These are phyloP conservation scores for Cyprinus carpio DNA, from an alignment of 2,113 vertebrate species.

Conservation along the genomic window DNA sequence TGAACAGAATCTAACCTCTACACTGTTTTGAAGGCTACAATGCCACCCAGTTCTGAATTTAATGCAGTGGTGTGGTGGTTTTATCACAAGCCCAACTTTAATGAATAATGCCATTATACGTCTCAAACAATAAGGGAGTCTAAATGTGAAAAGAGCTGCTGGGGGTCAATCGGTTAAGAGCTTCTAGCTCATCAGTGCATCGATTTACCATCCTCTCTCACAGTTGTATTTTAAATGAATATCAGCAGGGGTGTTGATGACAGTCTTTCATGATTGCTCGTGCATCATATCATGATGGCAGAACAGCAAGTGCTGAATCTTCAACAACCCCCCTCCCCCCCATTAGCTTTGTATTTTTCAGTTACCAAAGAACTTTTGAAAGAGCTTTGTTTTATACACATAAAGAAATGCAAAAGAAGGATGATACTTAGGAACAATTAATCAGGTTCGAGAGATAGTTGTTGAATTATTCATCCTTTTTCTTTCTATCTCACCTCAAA, in stretches of 20 bases:
- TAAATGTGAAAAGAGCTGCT: conserved; percentile 38
- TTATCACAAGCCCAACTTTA: conserved; percentile 31
- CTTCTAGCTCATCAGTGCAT: conserved; percentile 20
- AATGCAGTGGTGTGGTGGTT: not conserved
- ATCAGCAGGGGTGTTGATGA: conserved; percentile 17
- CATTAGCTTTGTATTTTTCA: not conserved
- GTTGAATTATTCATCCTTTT: no score
- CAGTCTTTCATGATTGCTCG: not conserved
- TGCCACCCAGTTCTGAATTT: not conserved
- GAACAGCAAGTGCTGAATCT: not conserved
- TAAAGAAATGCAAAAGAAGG: not conserved
- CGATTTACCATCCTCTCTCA: conserved; percentile 33
- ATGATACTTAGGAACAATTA: not conserved
- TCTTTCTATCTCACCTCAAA: not conserved
- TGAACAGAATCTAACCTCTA: not conserved
- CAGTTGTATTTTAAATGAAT: conserved; percentile 23
- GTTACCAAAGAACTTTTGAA: not conserved
- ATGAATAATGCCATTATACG: conserved; percentile 40
- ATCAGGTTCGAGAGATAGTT: not conserved
- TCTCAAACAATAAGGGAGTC: conserved; percentile 36
- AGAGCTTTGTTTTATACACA: not conserved
- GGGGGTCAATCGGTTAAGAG: conserved; percentile 39
- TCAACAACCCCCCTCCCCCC: not conserved
- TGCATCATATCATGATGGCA: not conserved
- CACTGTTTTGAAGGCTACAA: not conserved